Evolutionary conservation across 2,888 invertebrate species (phyloP), one percentile per base, ranked within the genome.

Genomic region (Trypoxylon attenuatum): DNA sequence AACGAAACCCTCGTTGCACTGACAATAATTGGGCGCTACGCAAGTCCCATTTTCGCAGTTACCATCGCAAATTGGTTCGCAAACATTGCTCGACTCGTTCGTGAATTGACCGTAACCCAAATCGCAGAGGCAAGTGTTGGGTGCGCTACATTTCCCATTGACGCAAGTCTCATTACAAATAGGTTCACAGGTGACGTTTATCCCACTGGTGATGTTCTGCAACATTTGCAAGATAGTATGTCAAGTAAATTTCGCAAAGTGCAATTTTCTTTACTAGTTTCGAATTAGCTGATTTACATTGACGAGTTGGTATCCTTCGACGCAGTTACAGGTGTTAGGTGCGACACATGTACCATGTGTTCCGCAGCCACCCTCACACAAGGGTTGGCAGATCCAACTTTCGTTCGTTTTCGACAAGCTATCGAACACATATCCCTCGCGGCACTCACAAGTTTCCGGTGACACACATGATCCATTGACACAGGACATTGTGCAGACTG

Each of bases 371-470:
- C 79, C 66, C 6, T 78, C 82, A 77, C 94, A 94, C 22, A 87
- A 84, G 0, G 94, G 92, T 0, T 89, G 77, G 73, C 94, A 94
- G 78, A 88, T 80, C 33, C 1, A 13, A 1, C 0, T 8, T 13
- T 13, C 0, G 16, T 51, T 47, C 2, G 15, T n/a, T n/a, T n/a
- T n/a, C n/a, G n/a, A n/a, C n/a, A n/a, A n/a, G n/a, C n/a, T n/a
- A n/a, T 1, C 18, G 18, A 16, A 10, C 13, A 22, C 33, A 29
- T 19, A 1, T 2, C n/a, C 16, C n/a, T 23, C 68, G 43, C 75
- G 23, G 69, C 86, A 87, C 4, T 59, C 52, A 62, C 87, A 87
- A 0, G 53, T 53, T 22, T 83, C 68, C 2, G 86, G 85, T 15
- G 69, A 78, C 2, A 68, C 45, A 64, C 87, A 87, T 5, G 77